Conservation (phyloP, 1,140 invertebrate species). For the Kradibia gibbosae region DNA sequence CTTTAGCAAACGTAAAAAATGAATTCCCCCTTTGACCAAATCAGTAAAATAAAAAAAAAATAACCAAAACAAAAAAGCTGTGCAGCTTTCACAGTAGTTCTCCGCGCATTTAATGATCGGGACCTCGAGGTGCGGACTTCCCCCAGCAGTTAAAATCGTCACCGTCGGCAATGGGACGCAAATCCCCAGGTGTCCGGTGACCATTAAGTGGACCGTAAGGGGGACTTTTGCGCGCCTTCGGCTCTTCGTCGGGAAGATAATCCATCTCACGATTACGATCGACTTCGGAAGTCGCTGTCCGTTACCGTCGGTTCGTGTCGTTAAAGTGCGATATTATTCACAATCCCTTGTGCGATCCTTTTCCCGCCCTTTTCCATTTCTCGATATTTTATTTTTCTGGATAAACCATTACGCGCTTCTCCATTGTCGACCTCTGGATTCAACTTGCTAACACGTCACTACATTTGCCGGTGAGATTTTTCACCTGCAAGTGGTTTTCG, state of each 20-base stretch:
- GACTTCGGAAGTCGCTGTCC: conserved; percentile 14
- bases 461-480: not conserved
- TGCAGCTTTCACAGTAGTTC: not conserved
- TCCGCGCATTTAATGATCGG: not conserved
- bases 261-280: conserved; percentile 41
- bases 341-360: not conserved
- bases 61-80: not conserved
- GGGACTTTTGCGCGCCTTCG: not conserved
- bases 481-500: not conserved
- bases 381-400: not conserved
- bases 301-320: conserved; percentile 21
- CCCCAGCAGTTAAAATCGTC: not conserved
- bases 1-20: not conserved
- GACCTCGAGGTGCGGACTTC: not conserved
- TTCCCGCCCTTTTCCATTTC: not conserved
- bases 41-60: not conserved
- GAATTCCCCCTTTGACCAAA: too few species aligned
- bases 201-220: not conserved
- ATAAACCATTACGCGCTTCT: not conserved
- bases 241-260: not conserved
- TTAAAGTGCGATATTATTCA: not conserved
- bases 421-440: not conserved
- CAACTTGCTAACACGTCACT: not conserved
- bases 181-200: not conserved
- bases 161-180: not conserved